A percentile compares a stretch with the other conserved stretches of the same genome.
These are phyloP conservation scores for Prosopocoilus inquinatus DNA, from an alignment of 2,888 invertebrate genomes.

Conservation along the genomic window DNA sequence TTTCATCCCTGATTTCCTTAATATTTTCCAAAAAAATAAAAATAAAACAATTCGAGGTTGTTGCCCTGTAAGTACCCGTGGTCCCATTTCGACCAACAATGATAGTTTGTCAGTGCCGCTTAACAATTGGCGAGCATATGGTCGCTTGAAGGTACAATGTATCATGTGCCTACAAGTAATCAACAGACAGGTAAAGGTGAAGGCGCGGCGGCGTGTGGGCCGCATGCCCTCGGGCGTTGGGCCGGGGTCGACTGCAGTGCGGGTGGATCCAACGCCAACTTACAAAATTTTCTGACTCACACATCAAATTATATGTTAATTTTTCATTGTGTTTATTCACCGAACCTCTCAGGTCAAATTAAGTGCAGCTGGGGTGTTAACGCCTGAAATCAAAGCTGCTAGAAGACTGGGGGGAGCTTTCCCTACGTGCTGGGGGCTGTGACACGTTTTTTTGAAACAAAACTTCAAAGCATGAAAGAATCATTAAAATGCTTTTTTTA, in stretches of 20 bases:
- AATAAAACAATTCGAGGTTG: neutral
- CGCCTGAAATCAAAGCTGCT: too few relatives aligned
- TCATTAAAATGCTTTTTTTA: too few relatives aligned
- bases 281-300: constrained; percentile 15
- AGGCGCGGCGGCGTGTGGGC: constrained; percentile 37
- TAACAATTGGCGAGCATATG: constrained; percentile 30
- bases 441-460: too few relatives aligned
- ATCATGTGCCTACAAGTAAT: constrained; percentile 32
- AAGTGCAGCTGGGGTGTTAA: too few relatives aligned
- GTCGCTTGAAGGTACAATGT: constrained; percentile 26
- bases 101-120: constrained; percentile 15
- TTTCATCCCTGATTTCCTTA: too few relatives aligned
- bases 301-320: constrained; percentile 6
- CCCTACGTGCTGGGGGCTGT: too few relatives aligned
- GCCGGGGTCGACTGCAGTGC: constrained; percentile 32
- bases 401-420: too few relatives aligned
- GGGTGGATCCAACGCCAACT: constrained; percentile 32
- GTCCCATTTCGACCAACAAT: constrained; percentile 14
- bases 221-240: constrained; percentile 28
- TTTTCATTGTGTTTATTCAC: neutral
- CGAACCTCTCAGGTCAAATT: too few relatives aligned
- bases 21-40: neutral
- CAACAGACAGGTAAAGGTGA: constrained; percentile 28
- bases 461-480: too few relatives aligned
- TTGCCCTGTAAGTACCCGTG: constrained; percentile 1